These are phyloP conservation scores for Liasis olivaceus DNA, from an alignment of 2,797 vertebrate species.

Conservation along the genomic window DNA sequence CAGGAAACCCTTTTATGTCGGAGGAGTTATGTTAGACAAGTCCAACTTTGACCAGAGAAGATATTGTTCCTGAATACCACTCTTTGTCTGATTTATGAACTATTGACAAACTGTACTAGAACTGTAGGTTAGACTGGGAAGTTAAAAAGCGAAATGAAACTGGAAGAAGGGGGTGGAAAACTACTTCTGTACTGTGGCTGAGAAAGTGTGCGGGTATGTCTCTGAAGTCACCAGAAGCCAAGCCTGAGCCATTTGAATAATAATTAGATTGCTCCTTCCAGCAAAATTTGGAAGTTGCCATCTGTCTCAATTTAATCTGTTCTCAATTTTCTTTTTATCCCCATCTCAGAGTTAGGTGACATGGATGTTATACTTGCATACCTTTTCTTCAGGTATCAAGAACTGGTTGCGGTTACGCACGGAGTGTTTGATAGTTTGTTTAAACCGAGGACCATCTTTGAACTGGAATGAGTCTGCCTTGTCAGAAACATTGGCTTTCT, in stretches of 20 bases:
- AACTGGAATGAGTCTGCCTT: neutral
- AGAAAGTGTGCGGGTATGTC: neutral
- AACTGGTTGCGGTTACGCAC: neutral
- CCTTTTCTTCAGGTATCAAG: neutral
- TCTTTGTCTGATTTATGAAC: neutral
- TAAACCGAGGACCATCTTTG: neutral
- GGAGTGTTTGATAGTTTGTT: neutral
- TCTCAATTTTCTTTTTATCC: neutral
- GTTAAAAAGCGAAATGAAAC: neutral
- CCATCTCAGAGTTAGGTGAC: neutral
- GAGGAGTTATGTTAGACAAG: neutral
- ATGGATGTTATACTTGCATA: neutral
- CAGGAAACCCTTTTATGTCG: neutral
- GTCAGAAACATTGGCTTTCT: neutral
- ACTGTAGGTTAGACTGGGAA: neutral
- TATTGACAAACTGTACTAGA: neutral
- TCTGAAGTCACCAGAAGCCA: neutral
- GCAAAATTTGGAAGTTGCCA: neutral
- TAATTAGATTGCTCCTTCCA: neutral
- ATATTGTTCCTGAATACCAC: neutral
- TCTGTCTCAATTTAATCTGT: neutral
- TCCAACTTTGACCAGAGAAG: neutral
- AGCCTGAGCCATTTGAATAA: neutral
- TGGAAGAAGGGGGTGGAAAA: neutral
- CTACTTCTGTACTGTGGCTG: neutral